Conservation (phyloP, 2,113 vertebrate species). For the Rhinogobius similis region DNA sequence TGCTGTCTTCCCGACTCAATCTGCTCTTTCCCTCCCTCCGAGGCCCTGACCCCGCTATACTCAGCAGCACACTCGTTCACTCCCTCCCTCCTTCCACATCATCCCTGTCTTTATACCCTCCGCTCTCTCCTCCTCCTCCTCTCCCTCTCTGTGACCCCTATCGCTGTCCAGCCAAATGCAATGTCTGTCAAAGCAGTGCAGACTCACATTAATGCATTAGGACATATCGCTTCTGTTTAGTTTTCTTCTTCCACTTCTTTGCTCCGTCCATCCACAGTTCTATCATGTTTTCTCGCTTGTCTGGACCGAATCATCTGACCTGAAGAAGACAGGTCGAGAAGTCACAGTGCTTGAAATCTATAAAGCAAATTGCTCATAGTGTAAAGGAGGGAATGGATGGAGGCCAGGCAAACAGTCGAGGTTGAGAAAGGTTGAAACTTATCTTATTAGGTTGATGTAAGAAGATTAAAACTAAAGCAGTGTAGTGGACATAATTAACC, state of each 20-base stretch:
- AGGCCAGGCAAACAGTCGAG: background rate
- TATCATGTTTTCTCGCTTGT: constrained; percentile 27
- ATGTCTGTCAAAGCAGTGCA: constrained; percentile 33
- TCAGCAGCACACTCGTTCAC: constrained; percentile 27
- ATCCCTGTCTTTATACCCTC: constrained; percentile 26
- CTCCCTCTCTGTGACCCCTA: constrained; percentile 36
- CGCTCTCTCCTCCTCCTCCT: constrained; percentile 5
- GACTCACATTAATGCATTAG: constrained; percentile 9
- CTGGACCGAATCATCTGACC: constrained; percentile 30
- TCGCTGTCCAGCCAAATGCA: constrained; percentile 41
- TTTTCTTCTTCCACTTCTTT: background rate
- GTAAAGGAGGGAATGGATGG: background rate
- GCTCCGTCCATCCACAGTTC: background rate
- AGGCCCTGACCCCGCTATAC: constrained; percentile 61
- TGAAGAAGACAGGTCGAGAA: constrained; percentile 28
- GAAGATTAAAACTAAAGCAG: no score
- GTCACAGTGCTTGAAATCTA: constrained; percentile 14
- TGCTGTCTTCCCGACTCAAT: constrained; percentile 70
- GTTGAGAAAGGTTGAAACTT: constrained; percentile 4
- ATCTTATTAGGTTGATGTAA: background rate
- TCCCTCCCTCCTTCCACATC: constrained; percentile 33
- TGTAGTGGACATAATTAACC: background rate
- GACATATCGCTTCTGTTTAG: constrained; percentile 32
- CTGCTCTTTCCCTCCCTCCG: constrained; percentile 57
- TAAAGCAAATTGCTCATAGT: background rate